Evolutionary conservation across 2,888 invertebrate species (phyloP), one percentile per base, ranked within the genome.

Genomic region (Steinernema hermaphroditum): DNA sequence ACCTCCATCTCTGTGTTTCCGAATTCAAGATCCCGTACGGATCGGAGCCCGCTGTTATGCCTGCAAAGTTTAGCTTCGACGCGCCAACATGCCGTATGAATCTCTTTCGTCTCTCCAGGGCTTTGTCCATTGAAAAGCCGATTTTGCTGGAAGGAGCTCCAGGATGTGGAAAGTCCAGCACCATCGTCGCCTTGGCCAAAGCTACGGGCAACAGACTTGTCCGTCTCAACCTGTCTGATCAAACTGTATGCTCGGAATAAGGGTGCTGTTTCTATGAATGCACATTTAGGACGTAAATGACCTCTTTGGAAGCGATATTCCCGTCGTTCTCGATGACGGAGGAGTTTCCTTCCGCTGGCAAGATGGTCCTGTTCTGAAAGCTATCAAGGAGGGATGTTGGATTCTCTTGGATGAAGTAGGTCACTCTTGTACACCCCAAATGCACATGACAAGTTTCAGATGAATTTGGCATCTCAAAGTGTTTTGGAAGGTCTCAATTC

Each of bases 401-500:
- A 92, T 99, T 81, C 90, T 99, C 24, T 89, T 99, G 32, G 99
- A 99, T 87, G 98, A 99, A 88, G 90, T 90, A 78, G n/a, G n/a
- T n/a, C n/a, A n/a, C n/a, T n/a, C n/a, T n/a, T n/a, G n/a, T n/a
- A n/a, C n/a, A n/a, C n/a, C n/a, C n/a, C n/a, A n/a, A n/a, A n/a
- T n/a, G n/a, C n/a, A n/a, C n/a, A n/a, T n/a, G n/a, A n/a, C n/a
- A n/a, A n/a, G n/a, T 72, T 79, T 73, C 37, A 90, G 90, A 89
- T 98, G 78, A 99, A 99, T 90, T 90, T 99, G 77, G 98, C 98
- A 0, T 96, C 97, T 0, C 98, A 99, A 87, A 94, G 96, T 0
- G 97, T 99, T 0, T 89, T 99, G 16, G 99, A 99, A 90, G 98
- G 97, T 34, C 90, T 99, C 1, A 99, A 99, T 87, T 97, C 98